Evolutionary conservation across 2,113 vertebrate species (phyloP), one percentile per base, ranked within the genome.

Genomic region (Clupea harengus): DNA sequence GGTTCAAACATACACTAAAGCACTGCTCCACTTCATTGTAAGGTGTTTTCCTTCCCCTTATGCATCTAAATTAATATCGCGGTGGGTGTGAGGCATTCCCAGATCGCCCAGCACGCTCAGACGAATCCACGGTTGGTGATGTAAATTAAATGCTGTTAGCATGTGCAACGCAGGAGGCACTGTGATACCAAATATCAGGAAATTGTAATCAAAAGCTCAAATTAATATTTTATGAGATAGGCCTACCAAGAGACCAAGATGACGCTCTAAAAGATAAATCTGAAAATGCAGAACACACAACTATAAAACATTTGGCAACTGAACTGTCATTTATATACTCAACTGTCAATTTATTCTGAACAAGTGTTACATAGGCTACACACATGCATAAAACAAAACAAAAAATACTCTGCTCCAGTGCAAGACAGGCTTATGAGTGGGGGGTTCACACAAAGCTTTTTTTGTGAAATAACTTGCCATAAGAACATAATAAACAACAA

Each of bases 131-230:
- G 11, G 64, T 28, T 13, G 28, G 25, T 72, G 72, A 39, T 44
- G 72, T 32, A 78, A 11, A 78, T 78, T 78, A 78, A 78, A 78
- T 78, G 72, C 72, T 78, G 32, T 78, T 78, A 32, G 20, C 72
- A 78, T 78, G 28, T 78, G 72, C 72, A 78, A 78, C 72, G 28
- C 72, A 78, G 72, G 72, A 78, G 72, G 72, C 72, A 78, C 72
- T 78, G 28, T 32, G 44, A 78, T 39, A 78, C 72, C 72, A 78
- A 67, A 67, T 67, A 67, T 67, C 64, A 67, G n/a, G 3, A 67
- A 18, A 78, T 78, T 39, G 28, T 78, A 39, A 39, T 78, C 28
- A 78, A 17, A 78, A 39, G 2, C 6, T 2, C 10, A 44, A 39
- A 78, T 78, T 39, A 32, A 78, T 39, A 78, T 78, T 78, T 78